Base-by-base conservation (phyloP, 2,797 vertebrate species). In the Lacerta bilineata region DNA sequence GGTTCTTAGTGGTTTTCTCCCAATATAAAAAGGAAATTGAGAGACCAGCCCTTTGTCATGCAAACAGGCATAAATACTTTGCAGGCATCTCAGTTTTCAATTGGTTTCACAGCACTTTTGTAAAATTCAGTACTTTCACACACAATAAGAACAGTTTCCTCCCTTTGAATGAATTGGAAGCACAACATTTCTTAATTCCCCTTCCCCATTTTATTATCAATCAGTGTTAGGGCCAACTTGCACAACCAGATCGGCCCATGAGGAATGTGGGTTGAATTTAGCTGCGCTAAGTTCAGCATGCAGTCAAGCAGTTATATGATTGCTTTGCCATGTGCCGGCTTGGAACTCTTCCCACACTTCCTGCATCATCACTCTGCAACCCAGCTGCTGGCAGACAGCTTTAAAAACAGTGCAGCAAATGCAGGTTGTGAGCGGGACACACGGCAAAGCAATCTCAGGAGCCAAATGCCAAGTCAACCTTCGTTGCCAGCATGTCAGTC, bases 111-210 rank as follows among this genome's bases (percentile, higher is more conserved):
- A 90, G 17, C 50, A 66, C 39, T 80, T 78, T 66, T 66, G 75
- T 64, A 83, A 88, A 29, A 25, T 33, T n/a, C 29, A 61, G 27
- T 69, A 41, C 4, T 88, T 68, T 29, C 50, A 43, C 69, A 64
- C n/a, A 36, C 5, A n/a, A 3, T 4, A 0, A 61, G 66, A 80
- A 87, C 84, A n/a, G 1, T 25, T 76, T 80, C 90, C 76, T 72
- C 72, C 0, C 66, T 80, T 85, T 89, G 91, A 83, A 84, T 84
- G 85, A 89, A 23, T 76, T 25, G 29, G 86, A 29, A 77, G 9
- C 61, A 6, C 71, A 55, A 43, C 33, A 88, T 83, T 86, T 33
- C 89, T 89, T 75, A 66, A 7, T 55, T 71, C 15, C 74, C 84
- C 41, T 71, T 74, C 13, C 39, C 88, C 72, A 87, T 89, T 91